Conservation (phyloP, 2,113 vertebrate species). For the Sinocyclocheilus grahami region DNA sequence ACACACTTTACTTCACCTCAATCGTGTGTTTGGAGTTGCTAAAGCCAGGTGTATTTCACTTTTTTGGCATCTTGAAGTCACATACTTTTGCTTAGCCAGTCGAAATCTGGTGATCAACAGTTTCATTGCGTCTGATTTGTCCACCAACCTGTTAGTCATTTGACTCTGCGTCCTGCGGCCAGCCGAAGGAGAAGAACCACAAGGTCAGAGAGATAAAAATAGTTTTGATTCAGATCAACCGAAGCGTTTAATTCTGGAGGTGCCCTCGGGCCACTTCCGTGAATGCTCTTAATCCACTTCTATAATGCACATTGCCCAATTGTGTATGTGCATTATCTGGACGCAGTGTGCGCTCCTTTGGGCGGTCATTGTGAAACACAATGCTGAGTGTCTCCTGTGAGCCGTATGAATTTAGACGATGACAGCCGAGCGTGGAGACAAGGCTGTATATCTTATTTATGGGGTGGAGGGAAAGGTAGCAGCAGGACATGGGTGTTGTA, state of each 20-base stretch:
- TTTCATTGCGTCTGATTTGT: neutral
- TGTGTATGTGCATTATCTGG: conserved; percentile 82
- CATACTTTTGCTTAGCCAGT: neutral
- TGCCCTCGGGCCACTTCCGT: conserved; percentile 78
- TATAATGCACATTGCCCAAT: conserved; percentile 84
- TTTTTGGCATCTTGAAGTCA: neutral
- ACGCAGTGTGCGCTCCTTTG: conserved; percentile 79
- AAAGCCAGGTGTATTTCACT: neutral
- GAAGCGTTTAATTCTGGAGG: conserved; percentile 81
- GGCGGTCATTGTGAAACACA: conserved; percentile 82
- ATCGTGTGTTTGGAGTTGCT: neutral
- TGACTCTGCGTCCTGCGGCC: conserved; percentile 38
- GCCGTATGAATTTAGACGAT: conserved; percentile 60
- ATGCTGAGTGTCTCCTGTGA: conserved; percentile 84
- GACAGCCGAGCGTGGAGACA: conserved; percentile 73
- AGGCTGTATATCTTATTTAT: conserved; percentile 54
- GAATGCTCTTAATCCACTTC: conserved; percentile 81
- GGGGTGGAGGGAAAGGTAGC: conserved; percentile 8
- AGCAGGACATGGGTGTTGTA: conserved; percentile 63
- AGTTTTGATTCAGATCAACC: conserved; percentile 73
- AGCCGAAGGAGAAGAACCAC: conserved; percentile 42
- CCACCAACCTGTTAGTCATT: conserved; percentile 42
- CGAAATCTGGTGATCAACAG: neutral
- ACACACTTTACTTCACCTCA: conserved; percentile 33
- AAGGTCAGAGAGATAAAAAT: conserved; percentile 57